Evolutionary conservation across 2,113 vertebrate species (phyloP), one percentile per base, ranked within the genome.

Genomic region (Planiliza haematocheilus): DNA sequence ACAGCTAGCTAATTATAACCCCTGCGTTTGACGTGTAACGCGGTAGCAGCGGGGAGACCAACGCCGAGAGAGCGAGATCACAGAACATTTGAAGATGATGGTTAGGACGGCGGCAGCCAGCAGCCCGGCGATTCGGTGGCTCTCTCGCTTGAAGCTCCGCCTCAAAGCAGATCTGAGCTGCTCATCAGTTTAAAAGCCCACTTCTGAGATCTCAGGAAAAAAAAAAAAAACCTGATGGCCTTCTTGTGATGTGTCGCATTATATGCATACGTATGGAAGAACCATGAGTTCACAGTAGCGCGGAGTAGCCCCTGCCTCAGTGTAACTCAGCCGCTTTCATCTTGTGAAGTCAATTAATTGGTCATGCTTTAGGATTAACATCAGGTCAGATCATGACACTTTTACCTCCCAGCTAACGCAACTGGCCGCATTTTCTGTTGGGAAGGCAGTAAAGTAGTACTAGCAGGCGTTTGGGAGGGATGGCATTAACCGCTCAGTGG

Each of bases 1-100:
- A 72, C 53, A 70, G 56, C 66, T 37, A 37, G 84, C 81, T 91
- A 87, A 90, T 91, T 91, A 89, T 82, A 88, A 86, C 67, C 71
- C 59, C 36, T 73, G 81, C 72, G 85, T 84, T n/a, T 84, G 86
- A 79, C 84, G 74, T 74, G 79, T 51, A 82, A 74, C 79, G 87
- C 89, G 76, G 79, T 87, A 84, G 86, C 68, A 74, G 71, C 72
- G 70, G 62, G 77, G 77, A 67, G 76, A 74, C 70, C 67, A 65
- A 49, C 11, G 4, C 43, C 58, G 74, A 43, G 70, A 59, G 57
- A 70, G 58, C 36, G 1, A 88, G 76, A 91, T 91, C 90, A 84
- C 45, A 91, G 76, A 43, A 7, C 24, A 64, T 84, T 88, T 90
- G 85, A 89, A 88, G 87, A 81, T 74, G 83, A 79, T 43, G 81